Base-by-base conservation (phyloP, 92 coral and sea anemone species). In the Phenganax stokvisi region DNA sequence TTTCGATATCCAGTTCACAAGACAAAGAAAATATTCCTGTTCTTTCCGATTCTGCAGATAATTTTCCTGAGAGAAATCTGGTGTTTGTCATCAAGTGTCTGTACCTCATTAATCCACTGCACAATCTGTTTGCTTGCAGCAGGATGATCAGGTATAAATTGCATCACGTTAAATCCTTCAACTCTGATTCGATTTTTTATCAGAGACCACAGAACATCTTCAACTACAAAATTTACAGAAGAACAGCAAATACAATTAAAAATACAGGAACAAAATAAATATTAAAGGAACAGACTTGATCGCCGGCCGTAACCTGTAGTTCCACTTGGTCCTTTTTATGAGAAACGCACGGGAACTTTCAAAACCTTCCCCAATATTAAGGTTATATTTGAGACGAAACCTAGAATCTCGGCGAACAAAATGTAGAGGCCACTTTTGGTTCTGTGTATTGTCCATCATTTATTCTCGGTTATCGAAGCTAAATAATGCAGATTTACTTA, bases 31-130 rank as follows among this genome's bases (percentile, higher is more conserved):
- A 37, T 5, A 37, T 2, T 37, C 47, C 47, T 37, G 47, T 37
- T 37, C 47, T 37, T 44, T 12, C 56, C 44, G 20, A 37, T 17
- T 37, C 10, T 10, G 51, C 9, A 47, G 56, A 72, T 54, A 10
- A 37, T 27, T 8, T 52, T 27, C 31, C n/a, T 69, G 10, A 9
- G 47, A 69, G 30, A 52, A 15, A 69, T 15, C 74, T 27, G 25
- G 65, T 59, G 1, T 13, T 69, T 29, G 12, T 29, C 10, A 12
- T 5, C 55, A 59, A 57, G 47, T n/a, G 27, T 44, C 20, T 73
- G 63, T 12, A 79, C 83, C 83, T 79, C 83, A 51, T 79, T 79
- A 13, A 79, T 79, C 83, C 83, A 79, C 61, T 79, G 57, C 44
- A 79, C 83, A 79, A 79, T 55, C 27, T 79, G 74, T 79, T 51